Percentiles rank a stretch among this genome's conserved stretches.
phyloP scores from a whole-genome alignment of 2,797 vertebrate genomes.

The Amblyraja radiata region DNA sequence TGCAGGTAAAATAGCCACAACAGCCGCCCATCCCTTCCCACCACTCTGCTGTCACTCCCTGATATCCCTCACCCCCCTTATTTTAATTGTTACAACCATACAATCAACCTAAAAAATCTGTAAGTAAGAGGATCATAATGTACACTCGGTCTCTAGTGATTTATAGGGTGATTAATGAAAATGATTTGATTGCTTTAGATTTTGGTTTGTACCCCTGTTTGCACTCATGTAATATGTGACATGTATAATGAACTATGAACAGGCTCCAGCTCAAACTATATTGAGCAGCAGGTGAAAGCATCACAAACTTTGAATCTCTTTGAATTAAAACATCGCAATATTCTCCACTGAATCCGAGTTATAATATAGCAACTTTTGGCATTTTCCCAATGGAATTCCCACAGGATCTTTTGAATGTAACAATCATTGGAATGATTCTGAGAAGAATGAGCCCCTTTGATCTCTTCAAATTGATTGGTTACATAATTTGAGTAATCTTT shows the following conservation, averaged over 20 bases:
- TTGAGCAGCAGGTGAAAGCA: not conserved
- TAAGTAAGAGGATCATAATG: not conserved
- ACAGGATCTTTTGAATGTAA: not conserved
- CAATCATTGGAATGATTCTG: slow-evolving; percentile 10
- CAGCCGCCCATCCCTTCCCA: not conserved
- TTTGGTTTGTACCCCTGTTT: not conserved
- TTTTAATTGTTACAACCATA: no score
- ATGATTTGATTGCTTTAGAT: not conserved
- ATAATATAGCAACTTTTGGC: not conserved
- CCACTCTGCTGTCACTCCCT: not conserved
- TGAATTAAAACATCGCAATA: slow-evolving; percentile 20
- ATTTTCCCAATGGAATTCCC: not conserved
- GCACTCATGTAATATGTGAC: not conserved
- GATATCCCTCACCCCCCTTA: not conserved
- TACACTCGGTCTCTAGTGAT: not conserved
- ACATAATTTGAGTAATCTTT: slow-evolving; percentile 13
- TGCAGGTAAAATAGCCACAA: not conserved
- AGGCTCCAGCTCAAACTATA: not conserved
- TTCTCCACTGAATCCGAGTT: not conserved
- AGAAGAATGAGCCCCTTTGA: not conserved
- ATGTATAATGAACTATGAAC: not conserved
- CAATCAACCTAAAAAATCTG: no score
- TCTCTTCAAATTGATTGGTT: slow-evolving; percentile 20
- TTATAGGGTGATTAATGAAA: not conserved
- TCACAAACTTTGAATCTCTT: not conserved